Percentiles rank a stretch among this genome's conserved stretches.
Conservation (phyloP, 2,113 vertebrate genomes). For the Chinchilla lanigera region DNA sequence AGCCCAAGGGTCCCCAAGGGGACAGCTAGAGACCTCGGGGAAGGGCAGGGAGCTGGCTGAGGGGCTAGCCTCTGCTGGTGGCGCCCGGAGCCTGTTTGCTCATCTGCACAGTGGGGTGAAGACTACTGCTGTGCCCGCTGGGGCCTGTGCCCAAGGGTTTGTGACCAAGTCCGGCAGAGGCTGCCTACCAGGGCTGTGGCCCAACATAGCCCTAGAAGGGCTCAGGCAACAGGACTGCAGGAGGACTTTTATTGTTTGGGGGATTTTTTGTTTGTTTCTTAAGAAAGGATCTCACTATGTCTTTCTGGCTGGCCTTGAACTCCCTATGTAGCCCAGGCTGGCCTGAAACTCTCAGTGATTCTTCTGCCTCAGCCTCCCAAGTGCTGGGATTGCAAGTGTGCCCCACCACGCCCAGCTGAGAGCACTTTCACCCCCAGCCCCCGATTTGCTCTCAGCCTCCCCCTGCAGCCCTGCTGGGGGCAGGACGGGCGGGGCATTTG, state of each 20-base stretch:
- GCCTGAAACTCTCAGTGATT: not conserved
- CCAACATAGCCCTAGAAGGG: not conserved
- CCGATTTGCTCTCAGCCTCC: not conserved
- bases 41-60: not conserved
- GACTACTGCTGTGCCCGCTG: not conserved
- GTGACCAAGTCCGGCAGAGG: not conserved
- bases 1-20: not conserved
- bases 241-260: not conserved
- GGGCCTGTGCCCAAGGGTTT: too few relatives aligned
- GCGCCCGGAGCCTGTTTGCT: not conserved
- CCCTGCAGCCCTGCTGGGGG: not conserved
- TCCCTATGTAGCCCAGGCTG: not conserved
- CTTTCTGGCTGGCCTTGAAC: not conserved
- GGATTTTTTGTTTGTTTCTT: not conserved
- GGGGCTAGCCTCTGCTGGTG: not conserved
- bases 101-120: constrained; percentile 1
- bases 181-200: not conserved
- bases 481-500: too few relatives aligned
- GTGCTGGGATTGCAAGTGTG: not conserved
- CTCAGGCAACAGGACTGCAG: not conserved
- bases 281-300: not conserved
- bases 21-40: not conserved
- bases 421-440: not conserved
- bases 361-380: not conserved
- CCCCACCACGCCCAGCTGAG: not conserved